A percentile compares a stretch with the other conserved stretches of the same genome.
Evolutionary conservation across 2,797 vertebrate species (phyloP).

Genomic region (Champsocephalus esox): DNA sequence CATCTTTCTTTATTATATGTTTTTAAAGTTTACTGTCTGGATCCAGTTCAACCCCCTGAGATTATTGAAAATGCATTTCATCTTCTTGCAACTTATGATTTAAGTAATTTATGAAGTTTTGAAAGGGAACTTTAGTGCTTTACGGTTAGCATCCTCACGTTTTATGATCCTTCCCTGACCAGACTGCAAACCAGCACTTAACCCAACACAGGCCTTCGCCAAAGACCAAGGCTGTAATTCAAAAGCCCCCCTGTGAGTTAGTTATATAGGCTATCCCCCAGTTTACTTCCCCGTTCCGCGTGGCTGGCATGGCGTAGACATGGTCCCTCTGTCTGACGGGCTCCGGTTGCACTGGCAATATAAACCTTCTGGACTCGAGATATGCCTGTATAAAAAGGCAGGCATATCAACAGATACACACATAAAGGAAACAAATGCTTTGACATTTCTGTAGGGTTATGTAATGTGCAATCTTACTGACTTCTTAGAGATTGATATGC

Average conservation of each 20-base stretch:
- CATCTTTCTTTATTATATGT: slow-evolving; percentile 17
- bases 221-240: slow-evolving; percentile 63
- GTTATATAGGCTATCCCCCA: slow-evolving; percentile 61
- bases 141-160: slow-evolving; percentile 47
- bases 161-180: slow-evolving; percentile 63
- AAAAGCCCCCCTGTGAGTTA: slow-evolving; percentile 61
- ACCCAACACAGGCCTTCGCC: slow-evolving; percentile 62
- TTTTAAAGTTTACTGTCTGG: slow-evolving; percentile 30
- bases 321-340: slow-evolving; percentile 56
- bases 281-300: slow-evolving; percentile 71
- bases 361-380: slow-evolving; percentile 66
- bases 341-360: slow-evolving; percentile 56
- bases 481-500: slow-evolving; percentile 11
- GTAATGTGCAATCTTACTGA: slow-evolving; percentile 1
- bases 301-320: slow-evolving; percentile 74
- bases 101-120: slow-evolving; percentile 32
- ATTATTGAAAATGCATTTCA: slow-evolving; percentile 38
- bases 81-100: slow-evolving; percentile 44
- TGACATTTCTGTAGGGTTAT: slow-evolving; percentile 5
- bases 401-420: slow-evolving; percentile 19
- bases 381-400: slow-evolving; percentile 33
- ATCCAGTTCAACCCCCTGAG: slow-evolving; percentile 19
- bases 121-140: slow-evolving; percentile 43
- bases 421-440: not conserved
- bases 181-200: slow-evolving; percentile 65